These are phyloP conservation scores for Diorhabda sublineata DNA, from an alignment of 1,140 invertebrate species.

Conservation along the genomic window DNA sequence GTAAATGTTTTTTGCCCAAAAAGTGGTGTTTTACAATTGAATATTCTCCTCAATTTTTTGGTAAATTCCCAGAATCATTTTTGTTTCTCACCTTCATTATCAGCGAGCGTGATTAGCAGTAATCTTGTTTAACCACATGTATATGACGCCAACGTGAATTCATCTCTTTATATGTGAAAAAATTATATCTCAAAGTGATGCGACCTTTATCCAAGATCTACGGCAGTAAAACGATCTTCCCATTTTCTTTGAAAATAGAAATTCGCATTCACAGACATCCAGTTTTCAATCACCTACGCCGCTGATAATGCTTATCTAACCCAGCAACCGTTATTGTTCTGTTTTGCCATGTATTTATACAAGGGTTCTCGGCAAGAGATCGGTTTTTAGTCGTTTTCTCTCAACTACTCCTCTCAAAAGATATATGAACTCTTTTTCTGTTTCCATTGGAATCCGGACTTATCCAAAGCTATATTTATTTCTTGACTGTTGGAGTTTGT, in stretches of 20 bases:
- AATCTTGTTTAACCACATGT: too few relatives aligned
- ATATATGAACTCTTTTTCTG: constrained; percentile 32
- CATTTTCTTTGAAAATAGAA: constrained; percentile 4
- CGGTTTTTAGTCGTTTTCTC: constrained; percentile 32
- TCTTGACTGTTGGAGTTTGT: not conserved
- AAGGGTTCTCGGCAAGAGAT: constrained; percentile 27
- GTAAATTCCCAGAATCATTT: too few relatives aligned
- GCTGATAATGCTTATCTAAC: constrained; percentile 7
- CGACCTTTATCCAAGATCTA: not conserved
- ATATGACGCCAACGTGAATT: too few relatives aligned
- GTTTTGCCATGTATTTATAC: constrained; percentile 39
- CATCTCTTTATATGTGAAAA: not conserved
- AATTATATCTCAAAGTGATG: not conserved
- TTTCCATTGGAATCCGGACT: constrained; percentile 17
- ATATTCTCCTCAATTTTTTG: too few relatives aligned
- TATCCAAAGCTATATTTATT: constrained; percentile 1
- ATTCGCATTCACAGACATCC: not conserved
- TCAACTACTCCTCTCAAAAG: constrained; percentile 30
- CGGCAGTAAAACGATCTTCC: not conserved
- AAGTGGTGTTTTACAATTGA: too few relatives aligned
- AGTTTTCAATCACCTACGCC: constrained; percentile 20
- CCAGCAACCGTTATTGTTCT: constrained; percentile 31
- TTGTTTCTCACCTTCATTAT: too few relatives aligned
- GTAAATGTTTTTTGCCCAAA: too few relatives aligned
- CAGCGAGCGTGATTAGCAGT: too few relatives aligned